Evolutionary conservation across 2,113 vertebrate species (phyloP), one percentile per base, ranked within the genome.

Genomic region (Athene cunicularia): DNA sequence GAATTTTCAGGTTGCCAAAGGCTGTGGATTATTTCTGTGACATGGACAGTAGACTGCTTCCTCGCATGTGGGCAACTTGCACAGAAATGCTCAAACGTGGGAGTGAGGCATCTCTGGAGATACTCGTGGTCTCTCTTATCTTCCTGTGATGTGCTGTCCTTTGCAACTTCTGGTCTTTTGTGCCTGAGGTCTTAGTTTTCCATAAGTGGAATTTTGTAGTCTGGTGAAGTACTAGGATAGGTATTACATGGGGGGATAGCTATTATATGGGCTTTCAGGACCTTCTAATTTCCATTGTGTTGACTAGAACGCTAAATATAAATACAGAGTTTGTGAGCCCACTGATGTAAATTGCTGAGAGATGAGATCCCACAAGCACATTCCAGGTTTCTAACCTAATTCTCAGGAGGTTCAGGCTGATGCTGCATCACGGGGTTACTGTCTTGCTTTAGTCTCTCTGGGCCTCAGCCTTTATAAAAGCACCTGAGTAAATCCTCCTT

Each of bases 301-400:
- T 27, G 49, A 12, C 41, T 56, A 50, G 43, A 85, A 90, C n/a
- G 14, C 8, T 88, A 41, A 73, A 64, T 43, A n/a, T 13, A n/a
- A 6, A 32, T 0, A 41, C 43, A 86, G 23, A 86, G 15, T 9
- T 71, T 47, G 53, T 0, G 0, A 74, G 26, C 37, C 26, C 32
- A 73, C 60, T 70, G 17, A 22, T 53, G 32, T 11, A 56, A 83
- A 41, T 6, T 72, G 20, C 63, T 50, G 50, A 74, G 50, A 33
- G 27, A n/a, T 53, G 68, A 79, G 30, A 49, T 82, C 11, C 33
- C 45, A 77, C 26, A 60, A 43, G 33, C 9, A 23, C 13, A 3
- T 37, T 80, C 11, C 39, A 59, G 15, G 12, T 86, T 83, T 80
- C 43, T n/a, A 39, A 20, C 33, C 49, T 49, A n/a, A n/a, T 7